Evolutionary conservation across 2,797 vertebrate species (phyloP).

Genomic region (Rhinogobio ventralis): DNA sequence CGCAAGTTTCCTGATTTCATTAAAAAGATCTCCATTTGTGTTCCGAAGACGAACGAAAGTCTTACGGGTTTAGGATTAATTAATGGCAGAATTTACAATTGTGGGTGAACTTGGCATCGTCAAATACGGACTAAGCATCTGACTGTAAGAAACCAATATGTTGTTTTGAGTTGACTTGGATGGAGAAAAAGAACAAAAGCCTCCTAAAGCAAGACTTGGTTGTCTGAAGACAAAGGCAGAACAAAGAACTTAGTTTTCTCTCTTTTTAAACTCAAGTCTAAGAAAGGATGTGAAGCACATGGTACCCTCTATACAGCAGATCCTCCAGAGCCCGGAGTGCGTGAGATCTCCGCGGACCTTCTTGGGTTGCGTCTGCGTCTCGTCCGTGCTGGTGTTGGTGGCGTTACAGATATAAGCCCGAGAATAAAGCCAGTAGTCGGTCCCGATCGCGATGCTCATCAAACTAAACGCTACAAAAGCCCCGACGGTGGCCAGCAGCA

Average conservation of each 20-base stretch:
- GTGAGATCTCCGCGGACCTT: constrained; percentile 88
- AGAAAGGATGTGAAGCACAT: constrained; percentile 14
- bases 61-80: not conserved
- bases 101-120: not conserved
- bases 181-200: constrained; percentile 34
- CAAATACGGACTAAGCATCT: not conserved
- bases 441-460: constrained; percentile 97
- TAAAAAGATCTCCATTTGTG: not conserved
- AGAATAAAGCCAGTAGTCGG: constrained; percentile 98
- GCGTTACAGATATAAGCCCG: constrained; percentile 94
- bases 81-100: not conserved
- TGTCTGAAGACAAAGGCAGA: not conserved
- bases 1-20: not conserved
- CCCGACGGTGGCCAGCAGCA: constrained; percentile 93
- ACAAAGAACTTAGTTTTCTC: constrained; percentile 14
- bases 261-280: constrained; percentile 7
- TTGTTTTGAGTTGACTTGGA: not conserved
- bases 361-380: constrained; percentile 81
- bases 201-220: not conserved
- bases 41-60: not conserved
- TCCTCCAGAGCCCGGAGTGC: constrained; percentile 95
- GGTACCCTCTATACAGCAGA: constrained; percentile 95
- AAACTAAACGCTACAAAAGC: constrained; percentile 97
- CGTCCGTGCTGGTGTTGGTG: constrained; percentile 88
- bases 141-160: not conserved